These are phyloP conservation scores for Minunthozetes semirufus DNA, from an alignment of 2,888 invertebrate species.

Conservation along the genomic window DNA sequence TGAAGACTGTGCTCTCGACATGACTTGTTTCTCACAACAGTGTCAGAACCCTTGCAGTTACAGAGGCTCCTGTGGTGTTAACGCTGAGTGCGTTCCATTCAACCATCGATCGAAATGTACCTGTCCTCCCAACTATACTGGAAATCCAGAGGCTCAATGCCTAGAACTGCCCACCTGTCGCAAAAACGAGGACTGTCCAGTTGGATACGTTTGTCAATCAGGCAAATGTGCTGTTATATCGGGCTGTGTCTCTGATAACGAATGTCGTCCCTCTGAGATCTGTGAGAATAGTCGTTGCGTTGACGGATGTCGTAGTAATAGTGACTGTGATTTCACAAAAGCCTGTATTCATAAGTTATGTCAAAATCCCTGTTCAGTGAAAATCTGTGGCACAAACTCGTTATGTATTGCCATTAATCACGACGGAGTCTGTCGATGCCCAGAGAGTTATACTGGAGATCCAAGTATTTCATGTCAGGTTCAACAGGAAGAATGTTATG, in stretches of 20 bases:
- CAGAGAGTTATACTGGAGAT: constrained; percentile 42
- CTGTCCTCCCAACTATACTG: constrained; percentile 67
- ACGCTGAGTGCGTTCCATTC: constrained; percentile 72
- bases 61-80: constrained; percentile 74
- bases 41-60: constrained; percentile 79
- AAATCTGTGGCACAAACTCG: constrained; percentile 69
- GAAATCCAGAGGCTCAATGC: constrained; percentile 45
- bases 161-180: constrained; percentile 47
- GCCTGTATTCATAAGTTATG: constrained; percentile 57
- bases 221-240: constrained; percentile 42
- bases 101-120: constrained; percentile 71
- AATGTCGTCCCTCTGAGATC: constrained; percentile 64
- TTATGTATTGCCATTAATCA: constrained; percentile 75
- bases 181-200: constrained; percentile 53
- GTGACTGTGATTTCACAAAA: constrained; percentile 43
- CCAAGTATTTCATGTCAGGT: constrained; percentile 40
- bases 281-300: constrained; percentile 51
- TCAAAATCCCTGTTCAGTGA: constrained; percentile 70
- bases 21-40: constrained; percentile 87
- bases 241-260: constrained; percentile 59
- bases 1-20: constrained; percentile 72
- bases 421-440: constrained; percentile 45
- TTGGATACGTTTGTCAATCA: constrained; percentile 46
- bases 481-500: constrained; percentile 41
- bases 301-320: constrained; percentile 63